Evolutionary conservation across 2,888 invertebrate species (phyloP), one percentile per base, ranked within the genome.

Genomic region (Lasioglossum leucozonium): DNA sequence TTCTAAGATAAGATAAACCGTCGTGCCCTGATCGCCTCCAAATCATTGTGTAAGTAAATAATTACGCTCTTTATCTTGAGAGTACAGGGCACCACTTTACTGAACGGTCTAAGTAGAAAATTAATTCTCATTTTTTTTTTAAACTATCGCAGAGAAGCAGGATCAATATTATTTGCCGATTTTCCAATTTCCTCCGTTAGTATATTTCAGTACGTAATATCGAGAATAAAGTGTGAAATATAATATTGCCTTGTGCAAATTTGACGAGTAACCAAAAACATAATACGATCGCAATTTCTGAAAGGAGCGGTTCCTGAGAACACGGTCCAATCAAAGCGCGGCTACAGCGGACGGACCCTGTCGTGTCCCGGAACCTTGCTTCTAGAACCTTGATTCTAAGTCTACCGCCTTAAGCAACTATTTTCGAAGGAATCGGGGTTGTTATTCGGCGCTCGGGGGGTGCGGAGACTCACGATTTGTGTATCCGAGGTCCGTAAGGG

Each of bases 401-500:
- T n/a, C n/a, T n/a, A n/a, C n/a, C n/a, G n/a, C n/a, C n/a, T n/a
- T n/a, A n/a, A n/a, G n/a, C n/a, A n/a, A n/a, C 51, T 51, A 51
- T 51, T 10, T 51, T n/a, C 22, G 3, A 6, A 51, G 8, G 22
- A 51, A 22, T 22, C 22, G 22, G 51, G 51, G 3, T 22, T 22
- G 8, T 51, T 10, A 2, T 22, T 51, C 51, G 51, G 51, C 22
- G 10, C 22, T 51, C 22, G 10, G 42, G 22, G 22, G 16, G 5
- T 30, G 34, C 8, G 16, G 5, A 72, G 4, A 51, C 88, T 87
- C 79, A 91, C 91, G 34, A 91, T 91, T 89, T 90, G 89, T 37
- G 91, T 79, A 58, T 87, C 90, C n/a, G 85, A 30, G 3, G 87
- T 62, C 65, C 81, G 85, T 44, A 89, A 37, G 1, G 89, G 88